Conservation (phyloP, 2,888 invertebrate genomes). For the Cynaeus angustus region DNA sequence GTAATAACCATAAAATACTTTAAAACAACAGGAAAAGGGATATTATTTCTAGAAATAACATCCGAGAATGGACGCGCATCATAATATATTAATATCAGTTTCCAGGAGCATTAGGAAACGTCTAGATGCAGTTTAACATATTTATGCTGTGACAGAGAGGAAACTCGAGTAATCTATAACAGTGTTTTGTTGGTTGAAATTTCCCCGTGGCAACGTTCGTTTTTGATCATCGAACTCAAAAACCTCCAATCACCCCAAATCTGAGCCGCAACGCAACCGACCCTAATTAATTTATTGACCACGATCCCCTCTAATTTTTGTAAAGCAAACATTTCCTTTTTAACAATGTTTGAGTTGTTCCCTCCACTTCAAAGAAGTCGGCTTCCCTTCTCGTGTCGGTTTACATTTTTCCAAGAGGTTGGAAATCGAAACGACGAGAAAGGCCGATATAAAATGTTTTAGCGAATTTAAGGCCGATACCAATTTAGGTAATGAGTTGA, state of each 20-base stretch:
- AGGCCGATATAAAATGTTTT: slow-evolving; percentile 35
- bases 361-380: slow-evolving; percentile 31
- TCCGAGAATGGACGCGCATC: slow-evolving; percentile 17
- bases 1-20: slow-evolving; percentile 38
- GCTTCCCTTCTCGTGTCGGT: slow-evolving; percentile 11
- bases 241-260: slow-evolving; percentile 7
- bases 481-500: slow-evolving; percentile 61
- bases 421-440: slow-evolving; percentile 25
- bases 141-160: slow-evolving; percentile 6
- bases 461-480: slow-evolving; percentile 53
- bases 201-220: no score
- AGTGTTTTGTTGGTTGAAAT: no score
- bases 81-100: slow-evolving; percentile 31
- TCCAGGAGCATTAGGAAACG: slow-evolving; percentile 17
- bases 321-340: slow-evolving; percentile 32
- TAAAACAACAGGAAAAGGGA: slow-evolving; percentile 14
- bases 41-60: slow-evolving; percentile 23
- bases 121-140: slow-evolving; percentile 33
- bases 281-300: slow-evolving; percentile 35
- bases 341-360: slow-evolving; percentile 41
- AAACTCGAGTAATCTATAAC: no score
- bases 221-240: no score
- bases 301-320: slow-evolving; percentile 33
- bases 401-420: slow-evolving; percentile 38
- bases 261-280: slow-evolving; percentile 16